phyloP scores from a whole-genome alignment of 2,113 vertebrate species.

The Erythrocercus mccallii region DNA sequence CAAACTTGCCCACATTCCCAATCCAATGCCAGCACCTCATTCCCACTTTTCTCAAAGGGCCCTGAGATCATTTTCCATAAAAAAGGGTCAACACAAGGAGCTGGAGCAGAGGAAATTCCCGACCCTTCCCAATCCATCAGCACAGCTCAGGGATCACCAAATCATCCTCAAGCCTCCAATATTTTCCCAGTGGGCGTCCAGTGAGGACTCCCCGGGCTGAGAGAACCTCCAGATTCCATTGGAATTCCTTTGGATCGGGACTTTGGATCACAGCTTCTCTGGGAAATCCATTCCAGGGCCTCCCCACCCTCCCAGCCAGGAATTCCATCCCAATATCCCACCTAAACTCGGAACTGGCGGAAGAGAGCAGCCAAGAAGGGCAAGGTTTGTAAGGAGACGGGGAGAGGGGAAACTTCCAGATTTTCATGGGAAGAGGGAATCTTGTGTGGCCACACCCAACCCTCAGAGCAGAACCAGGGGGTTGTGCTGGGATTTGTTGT shows the following conservation, averaged over 20 bases:
- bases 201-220: too few species aligned
- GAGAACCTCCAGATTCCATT: background rate
- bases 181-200: background rate
- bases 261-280: background rate
- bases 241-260: background rate
- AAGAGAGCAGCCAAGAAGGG: background rate
- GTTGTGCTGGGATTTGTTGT: background rate
- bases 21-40: background rate
- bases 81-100: rapidly evolving
- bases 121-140: background rate
- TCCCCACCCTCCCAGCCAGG: background rate
- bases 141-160: background rate
- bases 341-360: background rate
- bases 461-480: background rate
- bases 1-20: too few species aligned
- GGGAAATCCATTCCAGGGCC: background rate
- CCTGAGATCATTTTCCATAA: background rate
- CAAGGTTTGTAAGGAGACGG: rapidly evolving
- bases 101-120: background rate
- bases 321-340: background rate
- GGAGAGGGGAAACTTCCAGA: background rate
- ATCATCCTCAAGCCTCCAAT: background rate
- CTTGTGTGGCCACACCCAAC: rapidly evolving
- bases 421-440: background rate
- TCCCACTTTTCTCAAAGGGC: background rate